phyloP scores from a whole-genome alignment of 2,888 invertebrate genomes.

The Drosophila testacea region DNA sequence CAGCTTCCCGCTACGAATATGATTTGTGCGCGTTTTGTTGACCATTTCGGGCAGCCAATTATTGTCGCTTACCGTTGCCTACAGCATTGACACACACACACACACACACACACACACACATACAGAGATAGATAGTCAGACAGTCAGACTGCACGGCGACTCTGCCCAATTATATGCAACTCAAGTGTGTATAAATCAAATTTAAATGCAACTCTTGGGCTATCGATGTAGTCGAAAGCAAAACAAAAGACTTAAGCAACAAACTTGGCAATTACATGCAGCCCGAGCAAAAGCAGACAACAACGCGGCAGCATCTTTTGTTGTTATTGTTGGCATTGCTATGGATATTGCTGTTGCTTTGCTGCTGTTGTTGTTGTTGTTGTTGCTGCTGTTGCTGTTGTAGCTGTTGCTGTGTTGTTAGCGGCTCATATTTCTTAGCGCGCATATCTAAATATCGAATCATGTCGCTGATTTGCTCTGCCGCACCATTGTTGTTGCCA shows the following conservation, averaged over 20 bases:
- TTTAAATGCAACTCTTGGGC: slow-evolving; percentile 72
- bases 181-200: slow-evolving; percentile 75
- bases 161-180: slow-evolving; percentile 75
- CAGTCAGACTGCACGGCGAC: slow-evolving; percentile 61
- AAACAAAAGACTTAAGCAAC: slow-evolving; percentile 80
- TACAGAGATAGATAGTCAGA: neutral
- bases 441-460: slow-evolving; percentile 81
- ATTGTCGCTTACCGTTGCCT: slow-evolving; percentile 37
- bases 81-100: slow-evolving; percentile 3
- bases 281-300: slow-evolving; percentile 46
- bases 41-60: slow-evolving; percentile 34
- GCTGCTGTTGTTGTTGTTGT: slow-evolving; percentile 48
- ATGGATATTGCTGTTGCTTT: slow-evolving; percentile 31
- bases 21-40: slow-evolving; percentile 30
- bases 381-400: slow-evolving; percentile 43
- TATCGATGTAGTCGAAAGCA: slow-evolving; percentile 60
- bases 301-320: slow-evolving; percentile 63
- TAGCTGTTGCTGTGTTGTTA: slow-evolving; percentile 58
- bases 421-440: slow-evolving; percentile 79
- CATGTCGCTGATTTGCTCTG: slow-evolving; percentile 79
- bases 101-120: neutral
- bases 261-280: slow-evolving; percentile 79
- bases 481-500: slow-evolving; percentile 67
- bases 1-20: slow-evolving; percentile 32
- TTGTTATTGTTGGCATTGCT: slow-evolving; percentile 48